Evolutionary conservation across 2,888 invertebrate species (phyloP).

Genomic region (Podotricha telesiphe): DNA sequence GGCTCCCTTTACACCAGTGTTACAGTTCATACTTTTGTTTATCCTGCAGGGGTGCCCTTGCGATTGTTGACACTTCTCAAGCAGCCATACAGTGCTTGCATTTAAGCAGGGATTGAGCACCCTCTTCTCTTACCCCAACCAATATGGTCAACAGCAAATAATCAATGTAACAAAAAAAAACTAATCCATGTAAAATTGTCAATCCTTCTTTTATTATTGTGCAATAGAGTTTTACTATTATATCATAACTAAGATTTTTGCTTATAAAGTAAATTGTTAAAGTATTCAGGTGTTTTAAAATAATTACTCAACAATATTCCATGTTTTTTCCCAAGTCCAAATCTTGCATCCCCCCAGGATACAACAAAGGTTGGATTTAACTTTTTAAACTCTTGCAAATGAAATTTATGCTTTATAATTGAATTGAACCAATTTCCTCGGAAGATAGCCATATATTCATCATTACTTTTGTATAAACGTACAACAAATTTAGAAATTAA

Average conservation of each 20-base stretch:
- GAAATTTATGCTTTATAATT: slow-evolving; percentile 64
- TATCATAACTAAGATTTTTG: slow-evolving; percentile 45
- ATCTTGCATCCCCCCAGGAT: slow-evolving; percentile 73
- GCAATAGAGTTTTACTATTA: no score
- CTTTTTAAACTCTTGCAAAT: slow-evolving; percentile 68
- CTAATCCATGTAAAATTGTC: no score
- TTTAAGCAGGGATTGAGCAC: no score
- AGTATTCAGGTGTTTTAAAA: slow-evolving; percentile 74
- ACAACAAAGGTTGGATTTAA: slow-evolving; percentile 62
- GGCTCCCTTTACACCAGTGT: no score
- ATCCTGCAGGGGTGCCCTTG: no score
- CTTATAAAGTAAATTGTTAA: slow-evolving; percentile 65
- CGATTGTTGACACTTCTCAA: no score
- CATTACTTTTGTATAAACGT: slow-evolving; percentile 70
- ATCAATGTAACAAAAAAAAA: no score
- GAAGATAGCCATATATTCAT: slow-evolving; percentile 72
- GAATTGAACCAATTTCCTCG: slow-evolving; percentile 65
- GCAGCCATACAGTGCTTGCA: no score
- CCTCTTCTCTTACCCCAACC: no score
- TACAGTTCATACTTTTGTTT: no score
- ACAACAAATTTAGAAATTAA: slow-evolving; percentile 71
- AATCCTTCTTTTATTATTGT: no score
- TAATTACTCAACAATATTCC: slow-evolving; percentile 70
- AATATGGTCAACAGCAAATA: no score
- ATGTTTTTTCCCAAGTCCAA: slow-evolving; percentile 67